These are phyloP conservation scores for Arctia plantaginis DNA, from an alignment of 2,888 invertebrate species.

Conservation along the genomic window DNA sequence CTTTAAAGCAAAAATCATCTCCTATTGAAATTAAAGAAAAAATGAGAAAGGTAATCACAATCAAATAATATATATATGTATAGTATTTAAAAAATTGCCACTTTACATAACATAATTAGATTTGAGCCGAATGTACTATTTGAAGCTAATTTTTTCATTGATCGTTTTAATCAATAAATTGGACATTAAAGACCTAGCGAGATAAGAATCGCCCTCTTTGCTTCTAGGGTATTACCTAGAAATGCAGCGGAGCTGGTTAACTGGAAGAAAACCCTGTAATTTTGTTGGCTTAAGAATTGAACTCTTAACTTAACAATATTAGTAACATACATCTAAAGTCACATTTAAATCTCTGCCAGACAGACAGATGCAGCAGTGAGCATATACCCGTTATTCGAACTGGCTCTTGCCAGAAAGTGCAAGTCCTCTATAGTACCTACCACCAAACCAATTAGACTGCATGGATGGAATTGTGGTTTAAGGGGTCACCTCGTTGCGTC, in stretches of 20 bases:
- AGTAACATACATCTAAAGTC: background rate
- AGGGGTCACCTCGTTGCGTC: no score
- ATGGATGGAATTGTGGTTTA: no score
- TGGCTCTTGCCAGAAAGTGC: background rate
- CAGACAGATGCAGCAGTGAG: no score
- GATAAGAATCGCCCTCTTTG: background rate
- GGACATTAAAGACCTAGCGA: background rate
- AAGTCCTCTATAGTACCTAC: background rate
- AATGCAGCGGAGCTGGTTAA: background rate
- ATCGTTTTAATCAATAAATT: background rate
- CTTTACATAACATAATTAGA: background rate
- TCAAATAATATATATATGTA: background rate
- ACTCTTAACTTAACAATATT: no score
- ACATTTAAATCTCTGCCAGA: no score
- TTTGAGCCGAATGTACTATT: background rate
- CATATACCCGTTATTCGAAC: no score
- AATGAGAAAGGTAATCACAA: slow-evolving; percentile 72
- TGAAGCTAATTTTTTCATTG: background rate
- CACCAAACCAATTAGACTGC: background rate
- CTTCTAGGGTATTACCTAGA: background rate
- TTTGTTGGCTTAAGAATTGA: background rate
- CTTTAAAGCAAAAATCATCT: slow-evolving; percentile 66
- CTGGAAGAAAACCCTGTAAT: background rate
- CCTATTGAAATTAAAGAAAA: slow-evolving; percentile 80
- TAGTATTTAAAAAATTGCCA: background rate